These are phyloP conservation scores for Loris lydekkerianus DNA, from an alignment of 2,797 vertebrate species.

Conservation along the genomic window DNA sequence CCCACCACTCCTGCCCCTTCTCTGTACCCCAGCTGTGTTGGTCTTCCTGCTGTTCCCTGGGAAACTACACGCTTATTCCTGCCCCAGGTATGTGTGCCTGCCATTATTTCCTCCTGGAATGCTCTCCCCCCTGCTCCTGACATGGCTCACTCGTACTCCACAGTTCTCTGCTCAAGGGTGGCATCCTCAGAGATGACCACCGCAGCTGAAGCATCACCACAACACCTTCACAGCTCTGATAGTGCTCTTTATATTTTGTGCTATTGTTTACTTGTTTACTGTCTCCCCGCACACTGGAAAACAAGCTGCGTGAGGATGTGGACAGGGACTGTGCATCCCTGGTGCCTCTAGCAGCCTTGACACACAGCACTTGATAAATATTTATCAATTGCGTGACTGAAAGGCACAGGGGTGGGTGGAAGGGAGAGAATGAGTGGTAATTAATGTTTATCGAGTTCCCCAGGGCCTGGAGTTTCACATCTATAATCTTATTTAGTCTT, in stretches of 20 bases:
- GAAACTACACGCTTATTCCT: background rate
- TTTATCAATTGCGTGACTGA: background rate
- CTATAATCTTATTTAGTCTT: constrained; percentile 68
- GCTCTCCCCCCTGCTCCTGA: background rate
- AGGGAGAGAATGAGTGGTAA: constrained; percentile 54
- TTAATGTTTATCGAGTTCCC: constrained; percentile 53
- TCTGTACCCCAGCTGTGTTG: background rate
- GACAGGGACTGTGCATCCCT: background rate
- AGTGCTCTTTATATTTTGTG: background rate
- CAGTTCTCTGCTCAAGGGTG: background rate
- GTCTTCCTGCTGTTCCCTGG: background rate
- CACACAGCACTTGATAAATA: constrained; percentile 24
- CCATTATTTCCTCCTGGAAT: background rate
- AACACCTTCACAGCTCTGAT: background rate
- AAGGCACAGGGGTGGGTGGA: constrained; percentile 33
- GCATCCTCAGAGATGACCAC: background rate
- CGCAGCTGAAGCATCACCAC: accelerated
- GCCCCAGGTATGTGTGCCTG: background rate
- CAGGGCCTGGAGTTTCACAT: constrained; percentile 52
- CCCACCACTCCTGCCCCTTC: background rate
- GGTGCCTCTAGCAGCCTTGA: background rate
- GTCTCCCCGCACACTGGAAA: background rate
- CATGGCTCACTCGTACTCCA: background rate
- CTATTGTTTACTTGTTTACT: background rate
- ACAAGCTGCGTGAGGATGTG: background rate